Evolutionary conservation across 2,797 vertebrate species (phyloP), one percentile per base, ranked within the genome.

Genomic region (Euphonia xanthogaster): DNA sequence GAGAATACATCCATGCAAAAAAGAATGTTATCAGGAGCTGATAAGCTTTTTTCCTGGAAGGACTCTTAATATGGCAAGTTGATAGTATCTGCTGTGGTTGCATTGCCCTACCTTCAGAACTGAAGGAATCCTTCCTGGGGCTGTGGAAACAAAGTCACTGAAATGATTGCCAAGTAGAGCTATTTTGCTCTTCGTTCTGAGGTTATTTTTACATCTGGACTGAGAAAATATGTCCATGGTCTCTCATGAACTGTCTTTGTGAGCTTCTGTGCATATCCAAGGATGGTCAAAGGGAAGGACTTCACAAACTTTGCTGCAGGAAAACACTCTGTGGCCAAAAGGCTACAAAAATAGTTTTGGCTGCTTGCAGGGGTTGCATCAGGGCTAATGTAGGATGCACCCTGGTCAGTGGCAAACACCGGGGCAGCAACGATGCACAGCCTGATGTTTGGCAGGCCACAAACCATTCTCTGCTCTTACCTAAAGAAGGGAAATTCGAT

Each of bases 371-470:
- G 21, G 7, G 1, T 53, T 85, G 14, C 31, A 31, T 51, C 17
- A 44, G 33, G 45, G 6, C 16, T 66, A 60, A 22, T 10, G 21
- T 10, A 27, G 50, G 39, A 35, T n/a, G 60, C n/a, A 65, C n/a
- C 19, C 37, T 1, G 0, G 35, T 27, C 44, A 37, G 61, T 1
- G 2, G 15, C 67, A 83, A 55, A 24, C 18, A 19, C 6, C 1
- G 2, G 14, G 28, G 17, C 76, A 73, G 9, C 53, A 86, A 39
- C 50, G 67, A 20, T 45, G 4, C 30, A 12, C 1, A 17, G 35
- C 33, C 28, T 39, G 20, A 33, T 71, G 10, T 35, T 72, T 0
- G 0, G 10, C 48, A 37, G 35, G 14, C 40, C 33, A 22, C 0
- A 0, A 5, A 24, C 14, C 9, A 33, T 10, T 6, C 20, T 57